Conservation (phyloP, 2,797 vertebrate species). For the Telmatherina bonti region DNA sequence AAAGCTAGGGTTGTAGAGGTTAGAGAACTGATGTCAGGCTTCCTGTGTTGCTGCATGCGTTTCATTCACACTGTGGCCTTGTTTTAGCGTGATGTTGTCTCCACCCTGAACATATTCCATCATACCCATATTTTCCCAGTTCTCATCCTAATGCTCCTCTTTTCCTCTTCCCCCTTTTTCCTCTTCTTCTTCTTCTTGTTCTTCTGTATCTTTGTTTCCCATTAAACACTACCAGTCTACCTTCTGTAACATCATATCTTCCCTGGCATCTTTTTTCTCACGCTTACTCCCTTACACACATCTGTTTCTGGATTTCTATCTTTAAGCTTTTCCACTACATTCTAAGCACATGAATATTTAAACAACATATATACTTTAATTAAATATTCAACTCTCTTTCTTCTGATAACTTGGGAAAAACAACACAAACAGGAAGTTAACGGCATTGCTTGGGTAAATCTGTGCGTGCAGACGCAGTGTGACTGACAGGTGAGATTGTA, state of each 20-base stretch:
- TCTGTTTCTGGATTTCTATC: background rate
- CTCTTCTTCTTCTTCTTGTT: background rate
- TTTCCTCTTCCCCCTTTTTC: background rate
- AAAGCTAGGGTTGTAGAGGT: conserved; percentile 20
- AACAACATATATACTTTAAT: background rate
- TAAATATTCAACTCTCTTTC: background rate
- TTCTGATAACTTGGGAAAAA: background rate
- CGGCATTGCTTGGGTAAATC: conserved; percentile 10
- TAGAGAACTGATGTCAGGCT: conserved; percentile 38
- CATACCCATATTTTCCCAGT: conserved; percentile 18
- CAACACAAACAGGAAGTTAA: background rate
- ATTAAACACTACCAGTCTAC: background rate
- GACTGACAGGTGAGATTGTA: conserved; percentile 37
- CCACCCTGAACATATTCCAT: conserved; percentile 36
- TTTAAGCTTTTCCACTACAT: background rate
- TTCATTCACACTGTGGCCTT: conserved; percentile 20
- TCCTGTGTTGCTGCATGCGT: conserved; percentile 3
- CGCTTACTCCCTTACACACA: background rate
- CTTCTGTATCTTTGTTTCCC: conserved; percentile 3
- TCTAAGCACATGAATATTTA: background rate
- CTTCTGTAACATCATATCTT: background rate
- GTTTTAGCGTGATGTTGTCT: background rate
- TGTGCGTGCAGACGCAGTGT: conserved; percentile 27
- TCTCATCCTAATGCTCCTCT: no score
- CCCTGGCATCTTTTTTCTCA: background rate